Percentiles rank a stretch among this genome's conserved stretches.
Evolutionary conservation across 2,113 vertebrate species (phyloP).

Genomic region (Eurystomus gularis): DNA sequence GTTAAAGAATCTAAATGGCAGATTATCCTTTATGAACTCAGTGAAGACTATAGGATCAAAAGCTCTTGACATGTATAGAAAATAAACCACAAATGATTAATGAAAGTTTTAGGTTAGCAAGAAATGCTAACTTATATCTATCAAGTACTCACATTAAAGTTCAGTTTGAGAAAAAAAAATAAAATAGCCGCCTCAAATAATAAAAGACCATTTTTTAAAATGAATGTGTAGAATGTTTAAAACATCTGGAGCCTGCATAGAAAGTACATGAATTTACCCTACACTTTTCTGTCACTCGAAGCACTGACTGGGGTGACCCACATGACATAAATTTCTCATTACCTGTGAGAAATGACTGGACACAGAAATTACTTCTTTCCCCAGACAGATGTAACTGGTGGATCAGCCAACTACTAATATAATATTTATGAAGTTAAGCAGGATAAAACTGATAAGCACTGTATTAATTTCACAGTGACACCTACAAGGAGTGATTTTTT

Average conservation of each 20-base stretch:
- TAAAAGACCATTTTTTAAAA: neutral
- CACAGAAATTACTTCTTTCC: neutral
- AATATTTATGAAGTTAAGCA: neutral
- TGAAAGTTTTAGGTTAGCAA: neutral
- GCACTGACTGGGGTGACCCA: neutral
- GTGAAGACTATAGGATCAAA: neutral
- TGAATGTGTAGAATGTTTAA: neutral
- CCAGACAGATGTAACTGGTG: neutral
- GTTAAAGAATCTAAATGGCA: neutral
- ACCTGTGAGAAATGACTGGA: neutral
- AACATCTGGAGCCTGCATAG: conserved; percentile 9
- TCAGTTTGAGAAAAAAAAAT: neutral
- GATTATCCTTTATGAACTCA: neutral
- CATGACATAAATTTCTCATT: conserved; percentile 3
- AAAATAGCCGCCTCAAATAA: neutral
- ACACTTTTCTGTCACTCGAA: neutral
- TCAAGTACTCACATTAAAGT: neutral
- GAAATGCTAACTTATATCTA: neutral
- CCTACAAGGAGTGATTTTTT: neutral
- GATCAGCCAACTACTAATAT: neutral
- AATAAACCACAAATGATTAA: neutral
- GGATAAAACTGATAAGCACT: neutral
- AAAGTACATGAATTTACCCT: conserved; percentile 2
- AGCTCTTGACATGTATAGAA: neutral
- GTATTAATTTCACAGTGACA: neutral